These are phyloP conservation scores for Rhegmatorhina hoffmannsi DNA, from an alignment of 2,113 vertebrate species.

Conservation along the genomic window DNA sequence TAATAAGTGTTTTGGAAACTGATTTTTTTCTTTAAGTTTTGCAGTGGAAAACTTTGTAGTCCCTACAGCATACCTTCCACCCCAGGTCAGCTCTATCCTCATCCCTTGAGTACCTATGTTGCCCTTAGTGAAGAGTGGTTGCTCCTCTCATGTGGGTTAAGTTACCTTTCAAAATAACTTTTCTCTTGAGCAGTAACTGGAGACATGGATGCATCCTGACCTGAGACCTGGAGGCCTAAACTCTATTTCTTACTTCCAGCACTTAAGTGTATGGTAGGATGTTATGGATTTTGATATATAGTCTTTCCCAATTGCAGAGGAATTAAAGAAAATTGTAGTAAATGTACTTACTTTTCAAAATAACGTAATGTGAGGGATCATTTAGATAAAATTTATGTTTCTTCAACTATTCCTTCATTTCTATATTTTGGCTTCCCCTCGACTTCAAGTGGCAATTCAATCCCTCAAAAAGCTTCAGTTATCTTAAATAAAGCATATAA, in stretches of 20 bases:
- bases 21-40: neutral
- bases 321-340: neutral
- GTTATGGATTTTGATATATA: neutral
- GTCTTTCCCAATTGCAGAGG: neutral
- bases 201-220: neutral
- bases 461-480: neutral
- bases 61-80: neutral
- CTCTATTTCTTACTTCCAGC: neutral
- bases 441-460: neutral
- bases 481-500: neutral
- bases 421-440: neutral
- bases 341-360: neutral
- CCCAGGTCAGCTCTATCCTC: neutral
- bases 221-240: neutral
- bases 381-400: neutral
- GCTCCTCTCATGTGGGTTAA: neutral
- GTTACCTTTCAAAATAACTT: neutral
- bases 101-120: rapidly evolving
- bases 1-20: neutral
- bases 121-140: neutral
- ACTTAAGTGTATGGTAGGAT: neutral
- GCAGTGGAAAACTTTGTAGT: neutral
- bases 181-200: neutral
- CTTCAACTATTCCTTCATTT: neutral
- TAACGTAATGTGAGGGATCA: neutral